Evolutionary conservation across 2,888 invertebrate genomes (phyloP), one percentile per base, ranked within the genome.

Genomic region (Noctua comes): DNA sequence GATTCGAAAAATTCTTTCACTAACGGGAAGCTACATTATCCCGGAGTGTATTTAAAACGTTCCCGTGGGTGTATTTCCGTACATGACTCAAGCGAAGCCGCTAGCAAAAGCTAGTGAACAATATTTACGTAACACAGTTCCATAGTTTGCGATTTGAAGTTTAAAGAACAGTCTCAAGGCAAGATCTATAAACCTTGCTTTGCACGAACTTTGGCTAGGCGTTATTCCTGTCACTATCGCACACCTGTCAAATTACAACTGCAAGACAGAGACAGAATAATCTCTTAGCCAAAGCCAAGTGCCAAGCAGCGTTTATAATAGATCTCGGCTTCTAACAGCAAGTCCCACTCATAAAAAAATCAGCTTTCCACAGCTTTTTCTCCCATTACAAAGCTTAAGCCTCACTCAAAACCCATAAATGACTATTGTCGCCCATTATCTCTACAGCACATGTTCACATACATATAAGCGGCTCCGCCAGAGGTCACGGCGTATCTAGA

Each of bases 401-500:
- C n/a, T 24, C 21, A 66, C 18, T 79, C 24, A 62, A 77, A 46
- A 16, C 36, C 36, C 59, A 83, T 82, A 79, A 83, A 82, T 65
- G 46, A 54, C 43, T 68, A 85, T 82, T 62, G 71, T 71, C 27
- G 68, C 68, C 73, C 73, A 79, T 73, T 76, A 79, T 79, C 77
- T 78, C 51, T 11, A 70, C 73, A 59, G 72, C 82, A 81, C 84
- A 85, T 81, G 82, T 73, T 72, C 69, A 64, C 85, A 78, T 74
- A 71, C 65, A 36, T 24, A 62, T 71, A 79, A 76, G 76, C 72
- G 85, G 70, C 57, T 54, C 66, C 62, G 72, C 57, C 78, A 84
- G 48, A 84, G 88, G 88, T 86, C 88, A 82, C 66, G 27, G 68
- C 80, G 78, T 90, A 91, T 91, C 90, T 80, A 88, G 88, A 85